Base-by-base conservation (phyloP, 2,797 vertebrate genomes). In the Toxotes lorentzi region DNA sequence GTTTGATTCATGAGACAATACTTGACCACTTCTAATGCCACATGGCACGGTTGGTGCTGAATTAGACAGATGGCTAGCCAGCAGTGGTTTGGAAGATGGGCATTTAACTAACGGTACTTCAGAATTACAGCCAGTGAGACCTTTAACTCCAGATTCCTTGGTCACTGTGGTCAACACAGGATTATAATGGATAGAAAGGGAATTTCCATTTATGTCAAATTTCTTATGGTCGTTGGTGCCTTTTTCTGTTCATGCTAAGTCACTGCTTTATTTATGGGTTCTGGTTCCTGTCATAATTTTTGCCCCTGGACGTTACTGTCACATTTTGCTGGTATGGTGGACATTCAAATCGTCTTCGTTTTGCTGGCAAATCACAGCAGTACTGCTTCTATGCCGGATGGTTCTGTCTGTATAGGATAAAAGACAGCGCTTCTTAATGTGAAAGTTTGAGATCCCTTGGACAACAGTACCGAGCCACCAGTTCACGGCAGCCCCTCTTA, bases 71-170 rank as follows among this genome's bases (percentile, higher is more conserved):
- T 38, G 75, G 72, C 65, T 78, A 19, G 75, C 73, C 86, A 76
- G 74, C 74, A 59, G 86, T 47, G 85, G 85, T 86, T 87, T 82
- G 38, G 51, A 57, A 32, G 60, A 81, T 48, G 48, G 75, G 73
- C 73, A 78, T 88, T 90, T 88, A 90, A 87, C 87, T 80, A 81
- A 81, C 47, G 58, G 87, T 81, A 81, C 86, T 82, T 90, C 85
- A 88, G 83, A 87, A 75, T 89, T 84, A 79, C 81, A 84, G 81
- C 83, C 88, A 88, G 77, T 19, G 51, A 81, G 84, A 87, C 80
- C 81, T 91, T 89, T 81, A 90, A 89, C 85, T 92, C 83, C 80
- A 80, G 89, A 93, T 93, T 91, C 89, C 86, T 90, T 17, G 74
- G 93, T 91, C 69, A 73, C 43, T 86, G 91, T 82, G 92, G 93